phyloP scores from a whole-genome alignment of 1,140 invertebrate species.

The Drosophila varians region DNA sequence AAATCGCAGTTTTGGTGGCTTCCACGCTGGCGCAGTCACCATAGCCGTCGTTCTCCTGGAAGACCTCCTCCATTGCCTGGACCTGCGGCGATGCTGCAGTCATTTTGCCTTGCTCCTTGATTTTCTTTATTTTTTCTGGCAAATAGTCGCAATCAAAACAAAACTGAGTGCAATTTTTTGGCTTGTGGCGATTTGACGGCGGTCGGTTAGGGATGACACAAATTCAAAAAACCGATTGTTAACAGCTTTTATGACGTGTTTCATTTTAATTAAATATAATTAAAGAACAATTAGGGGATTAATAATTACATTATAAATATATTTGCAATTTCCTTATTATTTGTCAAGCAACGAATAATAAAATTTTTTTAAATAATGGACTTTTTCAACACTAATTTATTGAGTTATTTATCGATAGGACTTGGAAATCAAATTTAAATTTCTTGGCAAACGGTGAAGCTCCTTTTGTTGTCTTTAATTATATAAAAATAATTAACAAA shows the following conservation, averaged over 20 bases:
- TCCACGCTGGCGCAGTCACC: slow-evolving; percentile 44
- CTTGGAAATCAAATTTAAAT: neutral
- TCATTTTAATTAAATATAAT: neutral
- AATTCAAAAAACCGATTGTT: neutral
- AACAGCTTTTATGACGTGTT: neutral
- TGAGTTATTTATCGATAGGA: neutral
- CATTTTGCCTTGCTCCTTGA: neutral
- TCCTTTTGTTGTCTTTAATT: neutral
- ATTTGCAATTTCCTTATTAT: neutral
- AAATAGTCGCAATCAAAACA: neutral
- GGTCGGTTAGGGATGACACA: neutral
- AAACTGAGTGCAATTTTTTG: neutral
- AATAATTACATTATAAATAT: neutral
- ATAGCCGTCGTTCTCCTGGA: slow-evolving; percentile 8
- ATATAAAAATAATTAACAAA: neutral
- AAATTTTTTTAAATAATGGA: neutral
- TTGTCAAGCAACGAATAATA: neutral
- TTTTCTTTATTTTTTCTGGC: neutral
- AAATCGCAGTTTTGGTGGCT: slow-evolving; percentile 57
- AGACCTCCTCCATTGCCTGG: slow-evolving; percentile 27
- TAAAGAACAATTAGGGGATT: neutral
- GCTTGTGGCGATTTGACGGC: neutral
- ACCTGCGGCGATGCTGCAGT: slow-evolving; percentile 7
- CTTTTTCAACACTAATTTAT: neutral
- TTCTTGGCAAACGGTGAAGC: neutral